phyloP scores from a whole-genome alignment of 2,113 vertebrate species.

The Rostratula benghalensis region DNA sequence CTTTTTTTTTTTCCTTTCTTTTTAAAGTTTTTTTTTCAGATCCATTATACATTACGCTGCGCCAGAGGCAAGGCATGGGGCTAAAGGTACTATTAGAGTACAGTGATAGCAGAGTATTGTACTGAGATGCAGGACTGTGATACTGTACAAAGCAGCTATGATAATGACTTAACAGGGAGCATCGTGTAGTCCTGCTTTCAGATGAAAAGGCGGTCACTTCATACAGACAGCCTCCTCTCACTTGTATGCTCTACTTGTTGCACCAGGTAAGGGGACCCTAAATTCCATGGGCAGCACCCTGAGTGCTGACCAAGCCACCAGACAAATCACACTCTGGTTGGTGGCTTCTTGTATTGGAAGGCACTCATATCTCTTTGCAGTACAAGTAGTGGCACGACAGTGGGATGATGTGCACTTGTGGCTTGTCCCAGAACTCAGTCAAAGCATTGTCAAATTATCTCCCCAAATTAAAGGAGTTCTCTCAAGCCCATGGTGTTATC shows the following conservation, averaged over 20 bases:
- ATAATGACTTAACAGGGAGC: background rate
- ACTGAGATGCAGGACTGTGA: conserved; percentile 28
- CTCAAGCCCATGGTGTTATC: background rate
- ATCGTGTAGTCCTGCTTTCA: background rate
- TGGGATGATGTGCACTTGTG: background rate
- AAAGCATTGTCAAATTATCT: background rate
- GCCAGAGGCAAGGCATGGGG: conserved; percentile 51
- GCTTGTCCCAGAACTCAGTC: background rate
- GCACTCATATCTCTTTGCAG: background rate
- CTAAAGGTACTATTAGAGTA: conserved; percentile 41
- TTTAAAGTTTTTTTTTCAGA: too few relatives aligned
- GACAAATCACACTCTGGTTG: background rate
- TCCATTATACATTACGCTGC: conserved; percentile 15
- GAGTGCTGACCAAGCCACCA: background rate
- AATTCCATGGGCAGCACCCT: background rate
- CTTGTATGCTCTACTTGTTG: background rate
- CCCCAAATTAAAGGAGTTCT: background rate
- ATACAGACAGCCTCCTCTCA: background rate
- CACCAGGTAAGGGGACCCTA: background rate
- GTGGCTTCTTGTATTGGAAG: background rate
- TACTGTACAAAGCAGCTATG: conserved; percentile 26
- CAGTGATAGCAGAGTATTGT: background rate
- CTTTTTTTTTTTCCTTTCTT: background rate
- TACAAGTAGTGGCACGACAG: background rate
- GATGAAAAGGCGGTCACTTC: background rate